phyloP scores from a whole-genome alignment of 2,888 invertebrate species.

The Mactromeris polynyma region DNA sequence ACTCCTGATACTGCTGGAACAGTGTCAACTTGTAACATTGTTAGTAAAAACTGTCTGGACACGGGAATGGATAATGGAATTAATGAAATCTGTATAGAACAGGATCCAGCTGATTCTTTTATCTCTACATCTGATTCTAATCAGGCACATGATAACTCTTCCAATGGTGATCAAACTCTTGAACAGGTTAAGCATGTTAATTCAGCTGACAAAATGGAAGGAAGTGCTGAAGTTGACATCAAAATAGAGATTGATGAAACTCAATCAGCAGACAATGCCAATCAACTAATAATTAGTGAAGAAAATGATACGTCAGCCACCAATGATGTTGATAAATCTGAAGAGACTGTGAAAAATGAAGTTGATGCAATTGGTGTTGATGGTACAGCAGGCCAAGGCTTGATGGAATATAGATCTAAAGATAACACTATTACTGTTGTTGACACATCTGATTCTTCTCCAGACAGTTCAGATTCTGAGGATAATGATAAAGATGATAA shows the following conservation, averaged over 20 bases:
- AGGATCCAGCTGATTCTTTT: neutral
- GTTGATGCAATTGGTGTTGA: neutral
- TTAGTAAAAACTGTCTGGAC: neutral
- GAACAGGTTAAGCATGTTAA: neutral
- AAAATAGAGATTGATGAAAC: neutral
- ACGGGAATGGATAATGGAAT: slow-evolving; percentile 17
- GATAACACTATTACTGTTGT: slow-evolving; percentile 24
- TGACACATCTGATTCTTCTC: slow-evolving; percentile 60
- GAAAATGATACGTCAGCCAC: neutral
- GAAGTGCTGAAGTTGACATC: neutral
- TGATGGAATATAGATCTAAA: slow-evolving; percentile 59
- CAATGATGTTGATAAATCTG: neutral
- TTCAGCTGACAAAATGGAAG: neutral
- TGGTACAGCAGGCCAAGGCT: neutral
- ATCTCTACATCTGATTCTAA: neutral
- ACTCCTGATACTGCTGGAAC: neutral
- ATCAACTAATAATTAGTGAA: neutral
- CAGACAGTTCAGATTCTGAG: slow-evolving; percentile 55
- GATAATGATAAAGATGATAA: slow-evolving; percentile 17
- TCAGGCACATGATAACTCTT: neutral
- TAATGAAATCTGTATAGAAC: slow-evolving; percentile 22
- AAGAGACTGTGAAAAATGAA: neutral
- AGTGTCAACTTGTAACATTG: too few relatives aligned
- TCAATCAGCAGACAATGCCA: neutral
- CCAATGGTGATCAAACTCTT: neutral